These are phyloP conservation scores for Temnothorax rugatulus DNA, from an alignment of 2,888 invertebrate genomes.

Conservation along the genomic window DNA sequence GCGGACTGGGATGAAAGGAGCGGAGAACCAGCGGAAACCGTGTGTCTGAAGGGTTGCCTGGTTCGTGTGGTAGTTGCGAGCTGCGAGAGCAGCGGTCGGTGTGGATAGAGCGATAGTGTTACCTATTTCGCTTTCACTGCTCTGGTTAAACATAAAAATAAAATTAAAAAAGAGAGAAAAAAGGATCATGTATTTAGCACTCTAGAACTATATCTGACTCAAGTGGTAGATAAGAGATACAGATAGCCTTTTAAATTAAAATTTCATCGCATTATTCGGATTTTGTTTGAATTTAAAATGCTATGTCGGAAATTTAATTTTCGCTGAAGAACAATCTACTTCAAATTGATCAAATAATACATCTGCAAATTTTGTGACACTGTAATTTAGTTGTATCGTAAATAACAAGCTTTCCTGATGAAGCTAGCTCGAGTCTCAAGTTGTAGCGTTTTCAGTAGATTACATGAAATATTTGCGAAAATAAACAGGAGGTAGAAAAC, in stretches of 20 bases:
- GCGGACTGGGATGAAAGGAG: constrained; percentile 71
- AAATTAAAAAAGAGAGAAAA: neutral
- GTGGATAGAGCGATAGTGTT: constrained; percentile 65
- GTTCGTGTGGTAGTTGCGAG: constrained; percentile 62
- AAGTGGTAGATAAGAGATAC: neutral
- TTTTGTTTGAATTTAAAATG: neutral
- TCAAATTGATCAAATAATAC: neutral
- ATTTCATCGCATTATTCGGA: neutral
- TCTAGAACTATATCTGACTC: neutral
- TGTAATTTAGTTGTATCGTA: constrained; percentile 6
- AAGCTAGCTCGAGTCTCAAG: neutral
- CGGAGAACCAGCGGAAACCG: constrained; percentile 64
- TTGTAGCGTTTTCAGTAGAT: constrained; percentile 11
- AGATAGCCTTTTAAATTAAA: constrained; percentile 4
- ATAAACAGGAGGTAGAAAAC: neutral
- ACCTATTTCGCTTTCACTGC: constrained; percentile 35
- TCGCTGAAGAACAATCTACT: neutral
- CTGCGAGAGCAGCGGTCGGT: constrained; percentile 66
- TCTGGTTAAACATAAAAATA: neutral
- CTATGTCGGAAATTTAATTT: neutral
- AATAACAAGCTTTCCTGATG: constrained; percentile 8
- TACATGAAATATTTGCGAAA: constrained; percentile 29
- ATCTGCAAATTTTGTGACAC: neutral
- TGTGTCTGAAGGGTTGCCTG: constrained; percentile 72
- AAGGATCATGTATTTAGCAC: constrained; percentile 14